Percentiles rank a stretch among this genome's conserved stretches.
Conservation (phyloP, 2,888 invertebrate genomes). For the Congeria kusceri region DNA sequence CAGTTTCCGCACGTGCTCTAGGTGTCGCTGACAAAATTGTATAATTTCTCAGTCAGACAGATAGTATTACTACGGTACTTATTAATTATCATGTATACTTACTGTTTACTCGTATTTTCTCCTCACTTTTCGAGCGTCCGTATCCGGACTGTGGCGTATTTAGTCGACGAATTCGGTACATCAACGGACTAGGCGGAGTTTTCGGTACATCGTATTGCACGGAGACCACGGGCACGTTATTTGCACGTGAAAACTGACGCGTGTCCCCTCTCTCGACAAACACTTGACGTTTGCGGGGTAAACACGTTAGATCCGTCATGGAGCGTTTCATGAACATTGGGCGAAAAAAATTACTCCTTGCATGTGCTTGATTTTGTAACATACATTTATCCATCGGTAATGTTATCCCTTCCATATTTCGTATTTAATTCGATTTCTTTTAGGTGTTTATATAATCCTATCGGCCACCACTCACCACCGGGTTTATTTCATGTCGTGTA, state of each 20-base stretch:
- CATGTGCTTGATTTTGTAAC: conserved; percentile 27
- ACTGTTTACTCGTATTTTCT: conserved; percentile 37
- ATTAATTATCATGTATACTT: background rate
- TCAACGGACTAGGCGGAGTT: conserved; percentile 47
- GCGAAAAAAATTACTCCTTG: conserved; percentile 49
- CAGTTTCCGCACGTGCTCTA: no score
- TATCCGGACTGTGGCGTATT: conserved; percentile 34
- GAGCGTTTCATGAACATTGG: conserved; percentile 47
- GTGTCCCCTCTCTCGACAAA: conserved; percentile 11
- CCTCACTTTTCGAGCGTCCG: conserved; percentile 35
- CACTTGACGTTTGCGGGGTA: conserved; percentile 35
- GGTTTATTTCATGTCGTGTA: conserved; percentile 1
- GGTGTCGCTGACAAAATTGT: no score
- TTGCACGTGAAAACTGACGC: conserved; percentile 29
- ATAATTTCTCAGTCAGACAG: no score
- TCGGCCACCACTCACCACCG: background rate
- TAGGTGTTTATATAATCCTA: background rate
- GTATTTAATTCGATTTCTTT: background rate
- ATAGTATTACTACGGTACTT: no score
- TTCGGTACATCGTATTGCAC: conserved; percentile 67
- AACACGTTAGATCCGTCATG: conserved; percentile 45
- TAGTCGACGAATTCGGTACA: conserved; percentile 46
- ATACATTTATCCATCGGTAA: conserved; percentile 51
- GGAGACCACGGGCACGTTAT: conserved; percentile 59
- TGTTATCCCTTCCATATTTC: conserved; percentile 54